These are phyloP conservation scores for Pollenia amentaria DNA, from an alignment of 2,888 invertebrate species.

Conservation along the genomic window DNA sequence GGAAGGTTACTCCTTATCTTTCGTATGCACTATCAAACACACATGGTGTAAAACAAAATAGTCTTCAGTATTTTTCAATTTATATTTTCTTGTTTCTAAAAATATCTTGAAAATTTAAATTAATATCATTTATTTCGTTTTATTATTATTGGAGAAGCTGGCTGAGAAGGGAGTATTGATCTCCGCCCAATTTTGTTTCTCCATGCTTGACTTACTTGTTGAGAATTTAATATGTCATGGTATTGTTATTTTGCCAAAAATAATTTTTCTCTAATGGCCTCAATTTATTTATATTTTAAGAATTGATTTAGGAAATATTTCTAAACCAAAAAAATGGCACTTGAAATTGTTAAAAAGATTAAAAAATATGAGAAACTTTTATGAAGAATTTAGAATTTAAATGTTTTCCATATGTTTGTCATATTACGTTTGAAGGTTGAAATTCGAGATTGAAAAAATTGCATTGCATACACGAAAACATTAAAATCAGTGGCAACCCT, in stretches of 20 bases:
- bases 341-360: too few species aligned
- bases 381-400: too few species aligned
- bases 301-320: too few species aligned
- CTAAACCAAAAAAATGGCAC: too few species aligned
- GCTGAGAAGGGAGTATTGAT: too few species aligned
- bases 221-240: conserved; percentile 39
- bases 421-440: too few species aligned
- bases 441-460: too few species aligned
- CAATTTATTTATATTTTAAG: background rate
- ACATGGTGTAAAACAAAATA: background rate
- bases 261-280: background rate
- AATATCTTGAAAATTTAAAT: conserved; percentile 30
- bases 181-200: background rate
- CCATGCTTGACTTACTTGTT: conserved; percentile 39
- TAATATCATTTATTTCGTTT: conserved; percentile 14
- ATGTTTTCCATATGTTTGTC: too few species aligned
- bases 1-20: conserved; percentile 40
- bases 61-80: background rate
- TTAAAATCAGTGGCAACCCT: too few species aligned
- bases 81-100: conserved; percentile 2
- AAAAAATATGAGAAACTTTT: too few species aligned
- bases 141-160: conserved; percentile 2
- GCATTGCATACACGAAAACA: too few species aligned
- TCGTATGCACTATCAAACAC: background rate
- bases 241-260: conserved; percentile 14